A percentile compares a stretch with the other conserved stretches of the same genome.
phyloP scores from a whole-genome alignment of 2,113 vertebrate genomes.

The Ranitomeya variabilis region DNA sequence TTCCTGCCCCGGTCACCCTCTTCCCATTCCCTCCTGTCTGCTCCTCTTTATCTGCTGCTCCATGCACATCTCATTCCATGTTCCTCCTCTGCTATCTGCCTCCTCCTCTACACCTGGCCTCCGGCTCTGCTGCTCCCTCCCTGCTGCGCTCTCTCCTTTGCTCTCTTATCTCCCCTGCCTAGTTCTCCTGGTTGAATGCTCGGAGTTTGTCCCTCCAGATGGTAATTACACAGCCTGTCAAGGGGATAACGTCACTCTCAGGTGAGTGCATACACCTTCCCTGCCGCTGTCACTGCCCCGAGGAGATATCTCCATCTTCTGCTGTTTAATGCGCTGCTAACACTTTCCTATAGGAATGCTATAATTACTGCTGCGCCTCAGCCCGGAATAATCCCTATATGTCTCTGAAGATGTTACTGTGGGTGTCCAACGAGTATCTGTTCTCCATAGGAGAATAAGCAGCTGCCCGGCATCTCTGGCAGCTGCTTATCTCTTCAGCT shows the following conservation, averaged over 20 bases:
- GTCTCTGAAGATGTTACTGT: background rate
- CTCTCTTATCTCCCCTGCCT: slow-evolving; percentile 31
- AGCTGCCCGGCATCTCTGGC: no score
- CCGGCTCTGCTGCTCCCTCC: background rate
- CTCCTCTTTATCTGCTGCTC: background rate
- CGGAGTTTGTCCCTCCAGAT: slow-evolving; percentile 47
- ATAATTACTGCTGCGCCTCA: background rate
- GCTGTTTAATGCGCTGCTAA: background rate
- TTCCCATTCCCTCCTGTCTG: background rate
- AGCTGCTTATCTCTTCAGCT: no score
- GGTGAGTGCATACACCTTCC: slow-evolving; percentile 36
- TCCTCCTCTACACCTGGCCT: background rate
- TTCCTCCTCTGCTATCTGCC: background rate
- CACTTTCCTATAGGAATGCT: background rate
- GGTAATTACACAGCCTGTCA: slow-evolving; percentile 56
- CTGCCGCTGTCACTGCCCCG: background rate
- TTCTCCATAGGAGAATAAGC: no score
- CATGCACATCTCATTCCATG: background rate
- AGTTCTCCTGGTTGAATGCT: slow-evolving; percentile 50
- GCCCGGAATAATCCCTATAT: background rate
- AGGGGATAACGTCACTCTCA: slow-evolving; percentile 56
- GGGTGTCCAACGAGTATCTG: no score
- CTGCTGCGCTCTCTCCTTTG: background rate
- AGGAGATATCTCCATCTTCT: slow-evolving; percentile 10
- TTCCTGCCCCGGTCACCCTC: background rate